Percentiles rank a stretch among this genome's conserved stretches.
Conservation (phyloP, 2,113 vertebrate genomes). For the Polypterus senegalus region DNA sequence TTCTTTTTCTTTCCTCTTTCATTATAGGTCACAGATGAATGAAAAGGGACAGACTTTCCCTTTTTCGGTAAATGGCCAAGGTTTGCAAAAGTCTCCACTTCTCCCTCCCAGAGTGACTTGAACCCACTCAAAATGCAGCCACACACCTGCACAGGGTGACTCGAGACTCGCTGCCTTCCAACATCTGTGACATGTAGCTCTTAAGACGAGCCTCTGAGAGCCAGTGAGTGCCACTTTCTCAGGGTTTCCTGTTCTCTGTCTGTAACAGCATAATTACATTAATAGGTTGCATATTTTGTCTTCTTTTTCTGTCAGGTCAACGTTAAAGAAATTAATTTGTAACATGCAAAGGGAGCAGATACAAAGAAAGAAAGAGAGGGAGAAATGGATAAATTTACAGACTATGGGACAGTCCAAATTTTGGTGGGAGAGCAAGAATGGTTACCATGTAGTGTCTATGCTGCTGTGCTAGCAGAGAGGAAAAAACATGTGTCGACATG, state of each 20-base stretch:
- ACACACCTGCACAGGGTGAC: slow-evolving; percentile 31
- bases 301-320: not conserved
- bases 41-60: slow-evolving; percentile 25
- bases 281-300: slow-evolving; percentile 64
- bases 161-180: not conserved
- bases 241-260: slow-evolving; percentile 51
- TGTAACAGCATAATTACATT: slow-evolving; percentile 66
- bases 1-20: not conserved
- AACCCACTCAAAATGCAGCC: slow-evolving; percentile 20
- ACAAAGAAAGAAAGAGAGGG: no score
- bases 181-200: not conserved
- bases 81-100: slow-evolving; percentile 15
- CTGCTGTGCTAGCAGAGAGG: no score
- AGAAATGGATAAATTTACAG: no score
- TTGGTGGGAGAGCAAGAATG: no score
- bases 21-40: slow-evolving; percentile 5
- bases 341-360: not conserved
- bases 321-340: not conserved
- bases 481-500: no score
- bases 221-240: slow-evolving; percentile 34
- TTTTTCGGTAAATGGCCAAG: slow-evolving; percentile 23
- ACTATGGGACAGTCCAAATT: no score
- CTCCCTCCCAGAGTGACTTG: slow-evolving; percentile 12
- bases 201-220: not conserved
- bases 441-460: no score